Conservation (phyloP, 2,888 invertebrate genomes). For the Eupithecia exiguata region DNA sequence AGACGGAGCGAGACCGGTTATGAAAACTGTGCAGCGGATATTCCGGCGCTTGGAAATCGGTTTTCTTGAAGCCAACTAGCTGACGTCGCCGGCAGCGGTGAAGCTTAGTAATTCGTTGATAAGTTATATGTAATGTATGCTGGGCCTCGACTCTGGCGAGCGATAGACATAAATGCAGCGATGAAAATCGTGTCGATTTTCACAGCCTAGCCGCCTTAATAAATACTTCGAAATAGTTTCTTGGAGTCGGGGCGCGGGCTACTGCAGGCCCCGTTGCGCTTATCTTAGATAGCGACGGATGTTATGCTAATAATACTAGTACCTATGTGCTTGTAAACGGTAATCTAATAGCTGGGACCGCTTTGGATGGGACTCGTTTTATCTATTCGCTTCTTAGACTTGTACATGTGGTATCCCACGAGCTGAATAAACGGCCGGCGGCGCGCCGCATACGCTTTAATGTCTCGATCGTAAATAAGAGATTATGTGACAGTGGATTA, state of each 20-base stretch:
- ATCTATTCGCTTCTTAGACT: slow-evolving; percentile 9
- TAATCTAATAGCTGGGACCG: slow-evolving; percentile 36
- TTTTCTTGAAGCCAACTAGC: slow-evolving; percentile 31
- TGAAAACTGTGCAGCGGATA: slow-evolving; percentile 38
- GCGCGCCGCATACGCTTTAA: slow-evolving; percentile 20
- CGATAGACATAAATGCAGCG: background rate
- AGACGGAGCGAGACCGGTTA: slow-evolving; percentile 40
- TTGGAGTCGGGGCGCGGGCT: slow-evolving; percentile 18
- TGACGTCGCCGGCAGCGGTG: background rate
- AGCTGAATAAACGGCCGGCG: slow-evolving; percentile 32
- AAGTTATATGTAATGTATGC: slow-evolving; percentile 18
- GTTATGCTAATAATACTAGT: slow-evolving; percentile 43
- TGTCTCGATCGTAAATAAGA: slow-evolving; percentile 33
- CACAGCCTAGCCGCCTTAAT: background rate
- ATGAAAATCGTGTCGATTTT: background rate
- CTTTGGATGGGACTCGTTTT: slow-evolving; percentile 45
- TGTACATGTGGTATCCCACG: slow-evolving; percentile 11
- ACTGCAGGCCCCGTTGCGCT: slow-evolving; percentile 23
- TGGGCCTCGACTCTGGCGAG: background rate
- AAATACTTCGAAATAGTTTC: background rate
- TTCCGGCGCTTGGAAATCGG: slow-evolving; percentile 37
- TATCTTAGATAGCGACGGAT: slow-evolving; percentile 35
- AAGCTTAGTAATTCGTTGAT: slow-evolving; percentile 30
- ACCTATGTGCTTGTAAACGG: slow-evolving; percentile 37
- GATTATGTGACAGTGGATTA: slow-evolving; percentile 37